Conservation (phyloP, 2,797 vertebrate genomes). For the Avahi laniger region DNA sequence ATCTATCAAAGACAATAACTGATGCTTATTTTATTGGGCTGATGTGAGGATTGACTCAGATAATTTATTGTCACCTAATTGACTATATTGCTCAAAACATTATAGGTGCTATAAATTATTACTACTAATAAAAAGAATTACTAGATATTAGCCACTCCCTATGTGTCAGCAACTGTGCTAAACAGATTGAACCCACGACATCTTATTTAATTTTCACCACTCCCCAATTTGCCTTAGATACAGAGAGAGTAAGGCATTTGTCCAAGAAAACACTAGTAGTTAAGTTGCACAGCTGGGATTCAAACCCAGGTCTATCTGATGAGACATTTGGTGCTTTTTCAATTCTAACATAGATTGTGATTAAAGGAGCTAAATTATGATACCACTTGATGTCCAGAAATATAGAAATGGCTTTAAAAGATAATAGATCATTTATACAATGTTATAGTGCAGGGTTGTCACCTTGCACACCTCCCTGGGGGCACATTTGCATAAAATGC, state of each 20-base stretch:
- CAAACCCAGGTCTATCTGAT: background rate
- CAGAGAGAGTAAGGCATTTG: background rate
- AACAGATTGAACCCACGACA: background rate
- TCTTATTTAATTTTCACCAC: background rate
- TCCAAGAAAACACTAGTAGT: background rate
- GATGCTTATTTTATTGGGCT: background rate
- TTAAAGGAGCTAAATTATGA: background rate
- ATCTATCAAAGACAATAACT: background rate
- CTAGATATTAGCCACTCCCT: background rate
- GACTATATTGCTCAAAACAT: background rate
- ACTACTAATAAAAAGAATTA: background rate
- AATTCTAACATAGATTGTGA: background rate
- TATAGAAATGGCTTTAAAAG: background rate
- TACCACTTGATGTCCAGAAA: background rate
- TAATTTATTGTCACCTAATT: background rate
- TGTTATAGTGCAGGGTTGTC: fast-evolving
- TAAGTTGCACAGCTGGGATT: background rate
- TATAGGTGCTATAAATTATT: background rate
- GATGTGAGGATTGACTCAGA: background rate
- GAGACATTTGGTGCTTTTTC: background rate
- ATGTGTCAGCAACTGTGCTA: background rate
- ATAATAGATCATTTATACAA: background rate
- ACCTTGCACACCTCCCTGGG: fast-evolving
- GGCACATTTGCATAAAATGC: background rate
- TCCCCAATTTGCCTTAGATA: background rate